phyloP scores from a whole-genome alignment of 2,797 vertebrate species.

The Toxotes lorentzi region DNA sequence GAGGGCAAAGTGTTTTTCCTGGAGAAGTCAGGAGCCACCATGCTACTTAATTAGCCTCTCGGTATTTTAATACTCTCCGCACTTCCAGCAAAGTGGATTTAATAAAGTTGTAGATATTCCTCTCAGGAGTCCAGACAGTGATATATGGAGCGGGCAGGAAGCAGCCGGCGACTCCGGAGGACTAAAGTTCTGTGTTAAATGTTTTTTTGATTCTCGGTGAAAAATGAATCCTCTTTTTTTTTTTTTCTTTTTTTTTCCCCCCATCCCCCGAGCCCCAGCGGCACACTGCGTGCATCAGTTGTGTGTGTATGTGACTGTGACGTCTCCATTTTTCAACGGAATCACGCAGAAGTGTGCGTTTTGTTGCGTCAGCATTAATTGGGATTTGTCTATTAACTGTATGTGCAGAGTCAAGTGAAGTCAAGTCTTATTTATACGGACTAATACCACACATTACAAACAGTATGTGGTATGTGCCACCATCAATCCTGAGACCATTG shows the following conservation, averaged over 20 bases:
- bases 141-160: slow-evolving; percentile 25
- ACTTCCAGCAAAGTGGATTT: slow-evolving; percentile 20
- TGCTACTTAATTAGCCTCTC: slow-evolving; percentile 21
- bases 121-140: slow-evolving; percentile 27
- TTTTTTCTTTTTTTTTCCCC: neutral
- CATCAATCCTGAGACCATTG: too few relatives aligned
- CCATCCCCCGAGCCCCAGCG: neutral
- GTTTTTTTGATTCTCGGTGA: slow-evolving; percentile 11
- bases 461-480: too few relatives aligned
- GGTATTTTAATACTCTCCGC: neutral
- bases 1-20: neutral
- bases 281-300: slow-evolving; percentile 4
- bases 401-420: too few relatives aligned
- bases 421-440: too few relatives aligned
- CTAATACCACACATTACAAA: too few relatives aligned
- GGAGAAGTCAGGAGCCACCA: neutral
- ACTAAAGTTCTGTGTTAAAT: slow-evolving; percentile 10
- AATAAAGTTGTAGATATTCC: slow-evolving; percentile 33
- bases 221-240: neutral
- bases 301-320: slow-evolving; percentile 8
- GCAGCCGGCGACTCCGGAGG: slow-evolving; percentile 2
- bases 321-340: slow-evolving; percentile 10
- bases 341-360: slow-evolving; percentile 5
- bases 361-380: slow-evolving; percentile 27
- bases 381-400: neutral